phyloP scores from a whole-genome alignment of 2,797 vertebrate genomes.

The Oryzias dopingdopingensis region DNA sequence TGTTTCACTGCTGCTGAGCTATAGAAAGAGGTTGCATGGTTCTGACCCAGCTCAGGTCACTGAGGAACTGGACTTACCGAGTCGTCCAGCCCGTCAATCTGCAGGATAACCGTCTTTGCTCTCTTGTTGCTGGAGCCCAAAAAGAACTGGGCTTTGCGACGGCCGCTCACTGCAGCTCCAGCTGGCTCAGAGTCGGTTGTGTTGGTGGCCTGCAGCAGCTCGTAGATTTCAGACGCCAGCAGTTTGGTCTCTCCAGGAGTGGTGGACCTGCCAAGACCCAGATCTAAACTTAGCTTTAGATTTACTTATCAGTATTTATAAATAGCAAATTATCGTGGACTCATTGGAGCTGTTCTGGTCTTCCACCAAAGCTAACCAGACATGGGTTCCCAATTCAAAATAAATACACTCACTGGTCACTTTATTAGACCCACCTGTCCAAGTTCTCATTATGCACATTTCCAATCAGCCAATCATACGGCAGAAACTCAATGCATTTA shows the following conservation, averaged over 20 bases:
- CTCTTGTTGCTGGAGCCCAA: conserved; percentile 90
- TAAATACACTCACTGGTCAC: no score
- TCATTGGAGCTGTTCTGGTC: not conserved
- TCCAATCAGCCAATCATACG: no score
- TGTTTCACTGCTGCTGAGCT: no score
- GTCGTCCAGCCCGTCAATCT: conserved; percentile 91
- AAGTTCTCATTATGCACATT: no score
- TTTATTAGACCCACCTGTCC: no score
- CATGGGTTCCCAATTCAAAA: no score
- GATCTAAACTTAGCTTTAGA: not conserved
- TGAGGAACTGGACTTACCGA: conserved; percentile 71
- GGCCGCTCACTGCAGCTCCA: conserved; percentile 76
- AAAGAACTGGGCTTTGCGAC: conserved; percentile 91
- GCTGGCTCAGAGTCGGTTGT: conserved; percentile 65
- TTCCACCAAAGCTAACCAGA: no score
- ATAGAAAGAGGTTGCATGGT: no score
- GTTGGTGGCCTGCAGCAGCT: conserved; percentile 82
- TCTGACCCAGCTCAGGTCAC: not conserved
- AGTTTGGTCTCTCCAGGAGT: conserved; percentile 90
- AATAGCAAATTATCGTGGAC: not conserved
- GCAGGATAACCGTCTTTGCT: conserved; percentile 89
- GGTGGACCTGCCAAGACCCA: conserved; percentile 75
- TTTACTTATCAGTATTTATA: not conserved
- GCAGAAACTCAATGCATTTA: no score
- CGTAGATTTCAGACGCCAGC: conserved; percentile 88